Evolutionary conservation across 2,888 invertebrate species (phyloP).

Genomic region (Drosophila tanythrix): DNA sequence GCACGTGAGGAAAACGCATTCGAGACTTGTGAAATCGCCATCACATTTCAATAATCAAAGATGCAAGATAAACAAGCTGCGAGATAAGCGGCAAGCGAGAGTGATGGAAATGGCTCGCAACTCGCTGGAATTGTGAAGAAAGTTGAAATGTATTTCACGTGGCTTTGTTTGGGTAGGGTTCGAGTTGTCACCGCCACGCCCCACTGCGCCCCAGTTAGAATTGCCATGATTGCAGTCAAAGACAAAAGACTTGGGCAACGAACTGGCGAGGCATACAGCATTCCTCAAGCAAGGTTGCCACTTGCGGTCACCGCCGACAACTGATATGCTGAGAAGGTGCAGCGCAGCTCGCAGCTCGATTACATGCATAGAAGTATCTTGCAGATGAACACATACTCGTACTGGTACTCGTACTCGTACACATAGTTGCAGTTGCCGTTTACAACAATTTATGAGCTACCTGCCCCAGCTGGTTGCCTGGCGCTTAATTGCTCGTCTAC

Average conservation of each 20-base stretch:
- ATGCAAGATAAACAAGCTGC: slow-evolving; percentile 68
- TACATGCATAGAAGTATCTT: slow-evolving; percentile 28
- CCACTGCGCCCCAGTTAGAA: slow-evolving; percentile 57
- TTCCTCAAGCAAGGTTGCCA: slow-evolving; percentile 53
- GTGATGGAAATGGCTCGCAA: slow-evolving; percentile 44
- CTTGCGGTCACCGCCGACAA: slow-evolving; percentile 65
- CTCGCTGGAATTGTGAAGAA: slow-evolving; percentile 44
- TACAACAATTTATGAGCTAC: slow-evolving; percentile 40
- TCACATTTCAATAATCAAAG: slow-evolving; percentile 54
- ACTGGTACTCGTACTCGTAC: slow-evolving; percentile 4
- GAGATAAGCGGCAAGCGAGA: slow-evolving; percentile 63
- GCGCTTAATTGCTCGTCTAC: slow-evolving; percentile 64
- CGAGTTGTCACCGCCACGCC: slow-evolving; percentile 33
- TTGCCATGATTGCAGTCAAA: slow-evolving; percentile 35
- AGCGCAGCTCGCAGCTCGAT: slow-evolving; percentile 4
- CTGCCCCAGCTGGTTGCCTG: slow-evolving; percentile 1
- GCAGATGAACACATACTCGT: slow-evolving; percentile 53
- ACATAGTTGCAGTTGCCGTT: slow-evolving; percentile 35
- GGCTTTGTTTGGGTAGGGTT: neutral
- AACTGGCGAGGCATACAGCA: slow-evolving; percentile 57
- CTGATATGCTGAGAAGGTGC: slow-evolving; percentile 57
- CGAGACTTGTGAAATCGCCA: slow-evolving; percentile 56
- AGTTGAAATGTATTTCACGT: slow-evolving; percentile 47
- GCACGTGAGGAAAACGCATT: slow-evolving; percentile 39
- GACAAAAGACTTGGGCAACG: slow-evolving; percentile 73